Evolutionary conservation across 2,888 invertebrate genomes (phyloP).

Genomic region (Parochlus steinenii): DNA sequence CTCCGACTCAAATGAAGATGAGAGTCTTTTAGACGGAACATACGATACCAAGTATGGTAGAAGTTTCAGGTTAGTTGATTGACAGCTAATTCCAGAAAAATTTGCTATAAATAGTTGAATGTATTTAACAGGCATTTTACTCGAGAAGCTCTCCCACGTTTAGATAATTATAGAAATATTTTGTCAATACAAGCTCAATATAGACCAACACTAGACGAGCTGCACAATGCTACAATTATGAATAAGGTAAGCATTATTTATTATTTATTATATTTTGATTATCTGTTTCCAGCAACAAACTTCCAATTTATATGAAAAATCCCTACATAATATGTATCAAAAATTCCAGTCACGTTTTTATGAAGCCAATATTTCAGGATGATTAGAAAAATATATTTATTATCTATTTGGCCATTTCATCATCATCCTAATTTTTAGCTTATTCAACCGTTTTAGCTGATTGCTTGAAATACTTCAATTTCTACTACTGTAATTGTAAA

Average conservation of each 20-base stretch:
- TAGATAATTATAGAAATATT: constrained; percentile 81
- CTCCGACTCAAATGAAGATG: constrained; percentile 31
- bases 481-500: too few species aligned
- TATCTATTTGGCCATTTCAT: too few species aligned
- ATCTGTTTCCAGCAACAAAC: too few species aligned
- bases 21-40: constrained; percentile 33
- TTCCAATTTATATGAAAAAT: too few species aligned
- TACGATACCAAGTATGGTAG: constrained; percentile 57
- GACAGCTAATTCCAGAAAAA: neutral
- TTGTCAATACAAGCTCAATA: constrained; percentile 76
- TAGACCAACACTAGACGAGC: constrained; percentile 73
- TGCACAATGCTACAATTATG: constrained; percentile 66
- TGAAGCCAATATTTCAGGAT: too few species aligned
- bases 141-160: constrained; percentile 66
- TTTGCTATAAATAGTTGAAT: constrained; percentile 3
- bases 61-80: constrained; percentile 47
- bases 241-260: constrained; percentile 62
- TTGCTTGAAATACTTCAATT: too few species aligned
- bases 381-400: too few species aligned
- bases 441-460: too few species aligned
- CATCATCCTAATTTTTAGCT: too few species aligned
- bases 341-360: too few species aligned
- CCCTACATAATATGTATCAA: too few species aligned
- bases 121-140: constrained; percentile 51
- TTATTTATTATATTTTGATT: too few species aligned